Evolutionary conservation across 35 echinoderm and acorn worm genomes (phyloP).

Genomic region (Ophiothrix spiculata): DNA sequence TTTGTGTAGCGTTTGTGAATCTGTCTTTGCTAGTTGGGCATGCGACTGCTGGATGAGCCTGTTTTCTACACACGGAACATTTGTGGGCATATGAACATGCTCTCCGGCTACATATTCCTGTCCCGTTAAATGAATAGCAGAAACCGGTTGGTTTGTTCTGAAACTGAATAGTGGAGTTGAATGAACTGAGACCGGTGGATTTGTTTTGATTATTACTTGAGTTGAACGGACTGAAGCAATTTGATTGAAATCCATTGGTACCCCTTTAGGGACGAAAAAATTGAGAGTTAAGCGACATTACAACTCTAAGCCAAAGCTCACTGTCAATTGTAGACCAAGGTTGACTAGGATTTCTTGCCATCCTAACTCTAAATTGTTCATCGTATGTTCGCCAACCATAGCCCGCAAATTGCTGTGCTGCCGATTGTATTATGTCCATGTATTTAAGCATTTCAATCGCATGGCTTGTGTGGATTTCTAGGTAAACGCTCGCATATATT

Average conservation of each 20-base stretch:
- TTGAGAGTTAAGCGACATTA: neutral
- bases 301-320: neutral
- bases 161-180: neutral
- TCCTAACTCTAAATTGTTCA: neutral
- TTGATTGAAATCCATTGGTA: neutral
- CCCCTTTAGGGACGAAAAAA: too few relatives aligned
- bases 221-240: too few relatives aligned
- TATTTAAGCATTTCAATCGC: slow-evolving; percentile 32
- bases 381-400: slow-evolving; percentile 9
- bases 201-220: too few relatives aligned
- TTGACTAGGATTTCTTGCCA: neutral
- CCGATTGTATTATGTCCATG: slow-evolving; percentile 1
- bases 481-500: neutral
- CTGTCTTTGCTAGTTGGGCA: too few relatives aligned
- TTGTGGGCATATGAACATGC: too few relatives aligned
- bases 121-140: neutral
- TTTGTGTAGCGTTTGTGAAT: too few relatives aligned
- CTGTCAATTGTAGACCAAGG: neutral
- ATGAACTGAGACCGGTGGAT: too few relatives aligned
- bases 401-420: neutral
- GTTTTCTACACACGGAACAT: neutral
- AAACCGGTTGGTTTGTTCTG: neutral
- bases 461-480: neutral
- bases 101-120: too few relatives aligned
- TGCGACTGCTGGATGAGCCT: neutral